Evolutionary conservation across 1,140 invertebrate species (phyloP), one percentile per base, ranked within the genome.

Genomic region (Leptopilina clavipes): DNA sequence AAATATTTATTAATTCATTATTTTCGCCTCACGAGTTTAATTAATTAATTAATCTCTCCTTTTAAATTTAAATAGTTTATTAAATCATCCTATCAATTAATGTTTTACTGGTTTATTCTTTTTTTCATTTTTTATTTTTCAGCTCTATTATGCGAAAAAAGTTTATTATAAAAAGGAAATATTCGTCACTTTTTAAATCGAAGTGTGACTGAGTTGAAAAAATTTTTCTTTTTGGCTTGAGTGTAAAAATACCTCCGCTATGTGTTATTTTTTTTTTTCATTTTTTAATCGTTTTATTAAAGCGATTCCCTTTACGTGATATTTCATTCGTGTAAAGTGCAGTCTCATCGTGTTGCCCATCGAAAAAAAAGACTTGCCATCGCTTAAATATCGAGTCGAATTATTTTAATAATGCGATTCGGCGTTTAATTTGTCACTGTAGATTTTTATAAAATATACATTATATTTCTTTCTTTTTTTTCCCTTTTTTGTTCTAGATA

Each of bases 361-460:
- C 25, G 59, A 31, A 65, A 65, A 31, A 40, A 65, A 65, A 65
- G 22, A 65, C 56, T 12, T 19, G 22, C 56, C 19, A 65, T 19
- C 12, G 56, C 56, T 65, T 65, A 65, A n/a, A 14, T 52, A 52
- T 65, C 25, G 22, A 65, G 59, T 65, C 59, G 59, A 31, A 65
- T 31, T n/a, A 40, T 40, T 40, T 6, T 40, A 40, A 3, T 31
- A 65, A 22, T 65, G 59, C 59, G 59, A 65, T 65, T 37, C 59
- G 59, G 19, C 59, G 11, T 65, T 65, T 7, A 31, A 65, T 65
- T 65, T 65, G 59, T 31, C 22, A 65, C 22, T 31, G 59, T 65
- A 65, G 59, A 65, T 65, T 65, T 65, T 65, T 65, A 65, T 65
- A 65, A 65, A 65, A 65, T 65, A 65, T 65, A 65, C 25, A 22